These are phyloP conservation scores for Dermolepida albohirtum DNA, from an alignment of 2,888 invertebrate genomes.

Conservation along the genomic window DNA sequence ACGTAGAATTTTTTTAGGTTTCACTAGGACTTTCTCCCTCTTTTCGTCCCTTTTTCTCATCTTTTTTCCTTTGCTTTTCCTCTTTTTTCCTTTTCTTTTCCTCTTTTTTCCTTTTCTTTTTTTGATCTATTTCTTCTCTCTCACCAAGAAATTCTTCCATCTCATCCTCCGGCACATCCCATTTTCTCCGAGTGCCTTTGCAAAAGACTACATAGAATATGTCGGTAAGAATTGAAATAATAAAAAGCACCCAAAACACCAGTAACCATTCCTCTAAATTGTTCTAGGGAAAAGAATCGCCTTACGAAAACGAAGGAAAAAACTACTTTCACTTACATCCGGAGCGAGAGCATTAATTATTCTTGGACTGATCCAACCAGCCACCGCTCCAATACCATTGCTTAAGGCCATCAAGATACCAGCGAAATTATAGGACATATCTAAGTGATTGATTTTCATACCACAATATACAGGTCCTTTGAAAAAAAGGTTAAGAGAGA, in stretches of 20 bases:
- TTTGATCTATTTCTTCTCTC: not conserved
- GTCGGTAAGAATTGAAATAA: slow-evolving; percentile 16
- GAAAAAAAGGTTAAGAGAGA: slow-evolving; percentile 73
- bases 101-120: not conserved
- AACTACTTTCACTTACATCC: slow-evolving; percentile 64
- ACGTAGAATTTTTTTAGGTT: too few relatives aligned
- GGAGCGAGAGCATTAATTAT: slow-evolving; percentile 71
- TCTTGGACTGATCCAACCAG: slow-evolving; percentile 73
- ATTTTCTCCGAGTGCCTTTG: slow-evolving; percentile 26
- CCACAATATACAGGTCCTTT: slow-evolving; percentile 79
- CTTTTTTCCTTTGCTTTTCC: not conserved
- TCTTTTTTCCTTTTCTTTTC: not conserved
- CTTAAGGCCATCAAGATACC: slow-evolving; percentile 74
- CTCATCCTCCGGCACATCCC: slow-evolving; percentile 37
- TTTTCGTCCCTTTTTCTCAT: not conserved
- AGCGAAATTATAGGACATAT: slow-evolving; percentile 74
- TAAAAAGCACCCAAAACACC: slow-evolving; percentile 38
- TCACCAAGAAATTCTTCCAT: slow-evolving; percentile 15
- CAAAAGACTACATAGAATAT: slow-evolving; percentile 34
- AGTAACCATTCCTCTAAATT: slow-evolving; percentile 36
- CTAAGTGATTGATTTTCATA: slow-evolving; percentile 75
- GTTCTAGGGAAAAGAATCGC: slow-evolving; percentile 16
- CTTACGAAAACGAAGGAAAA: too few relatives aligned
- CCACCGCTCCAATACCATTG: slow-evolving; percentile 72
- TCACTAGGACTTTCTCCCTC: too few relatives aligned